Percentiles rank a stretch among this genome's conserved stretches.
Evolutionary conservation across 2,797 vertebrate species (phyloP).

Genomic region (Gymnoscopelus microlampas): DNA sequence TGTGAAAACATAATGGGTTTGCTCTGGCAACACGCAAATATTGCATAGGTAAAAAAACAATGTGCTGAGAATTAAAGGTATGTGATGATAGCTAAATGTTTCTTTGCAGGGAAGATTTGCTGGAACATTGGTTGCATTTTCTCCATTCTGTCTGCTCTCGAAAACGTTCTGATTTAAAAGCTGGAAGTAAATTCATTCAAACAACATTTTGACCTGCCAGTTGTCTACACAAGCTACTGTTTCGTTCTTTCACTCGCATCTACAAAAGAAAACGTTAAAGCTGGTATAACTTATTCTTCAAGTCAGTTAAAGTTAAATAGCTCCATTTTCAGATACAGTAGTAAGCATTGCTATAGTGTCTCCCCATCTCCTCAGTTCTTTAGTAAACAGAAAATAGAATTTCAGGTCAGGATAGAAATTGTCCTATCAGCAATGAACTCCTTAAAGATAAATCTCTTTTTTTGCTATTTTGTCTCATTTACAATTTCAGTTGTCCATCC

Average conservation of each 20-base stretch:
- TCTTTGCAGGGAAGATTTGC: slow-evolving; percentile 81
- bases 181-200: slow-evolving; percentile 79
- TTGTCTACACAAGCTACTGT: slow-evolving; percentile 27
- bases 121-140: slow-evolving; percentile 69
- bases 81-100: slow-evolving; percentile 77
- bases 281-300: too few species aligned
- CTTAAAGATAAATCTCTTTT: too few species aligned
- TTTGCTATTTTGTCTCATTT: too few species aligned
- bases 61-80: slow-evolving; percentile 58
- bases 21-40: slow-evolving; percentile 76
- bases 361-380: too few species aligned
- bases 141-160: slow-evolving; percentile 76
- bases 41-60: slow-evolving; percentile 44
- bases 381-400: too few species aligned
- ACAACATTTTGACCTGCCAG: slow-evolving; percentile 65
- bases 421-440: too few species aligned
- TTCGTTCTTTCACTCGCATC: slow-evolving; percentile 11
- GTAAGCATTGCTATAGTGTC: too few species aligned
- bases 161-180: slow-evolving; percentile 77
- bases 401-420: too few species aligned
- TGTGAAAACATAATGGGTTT: slow-evolving; percentile 74
- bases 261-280: too few species aligned
- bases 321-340: too few species aligned
- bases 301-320: too few species aligned
- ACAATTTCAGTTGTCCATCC: too few species aligned